phyloP scores from a whole-genome alignment of 2,888 invertebrate genomes.

The Drosophila longiperda region DNA sequence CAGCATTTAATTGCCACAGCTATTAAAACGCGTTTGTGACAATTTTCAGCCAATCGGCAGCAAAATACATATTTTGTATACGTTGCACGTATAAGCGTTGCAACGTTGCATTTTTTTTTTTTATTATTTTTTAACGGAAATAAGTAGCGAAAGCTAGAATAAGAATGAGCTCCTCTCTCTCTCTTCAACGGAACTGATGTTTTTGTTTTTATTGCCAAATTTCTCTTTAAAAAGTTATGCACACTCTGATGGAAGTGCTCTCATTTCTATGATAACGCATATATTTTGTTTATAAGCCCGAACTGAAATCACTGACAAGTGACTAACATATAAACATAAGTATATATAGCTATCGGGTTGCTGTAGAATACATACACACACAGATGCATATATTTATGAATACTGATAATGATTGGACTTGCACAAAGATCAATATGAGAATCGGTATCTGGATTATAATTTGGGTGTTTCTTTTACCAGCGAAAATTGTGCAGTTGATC shows the following conservation, averaged over 20 bases:
- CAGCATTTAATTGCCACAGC: constrained; percentile 23
- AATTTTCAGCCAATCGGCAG: constrained; percentile 9
- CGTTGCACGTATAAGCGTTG: constrained; percentile 21
- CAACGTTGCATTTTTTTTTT: constrained; percentile 15
- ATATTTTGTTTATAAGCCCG: not conserved
- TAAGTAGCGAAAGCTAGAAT: not conserved
- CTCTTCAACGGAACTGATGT: not conserved
- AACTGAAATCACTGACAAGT: not conserved
- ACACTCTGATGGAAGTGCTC: not conserved
- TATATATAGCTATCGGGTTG: not conserved
- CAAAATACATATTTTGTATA: constrained; percentile 22
- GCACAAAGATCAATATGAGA: not conserved
- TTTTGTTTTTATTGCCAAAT: not conserved
- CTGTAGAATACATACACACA: constrained; percentile 8
- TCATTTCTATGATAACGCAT: not conserved
- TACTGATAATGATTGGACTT: not conserved
- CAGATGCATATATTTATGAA: not conserved
- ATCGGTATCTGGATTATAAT: not conserved
- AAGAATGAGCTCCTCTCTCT: not conserved
- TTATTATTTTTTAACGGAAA: not conserved
- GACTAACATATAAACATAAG: not conserved
- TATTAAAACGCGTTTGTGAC: constrained; percentile 25
- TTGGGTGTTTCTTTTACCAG: not conserved
- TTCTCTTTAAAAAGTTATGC: not conserved
- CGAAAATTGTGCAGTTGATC: not conserved